Conservation (phyloP, 2,888 invertebrate species). For the Trachelus tabidus region DNA sequence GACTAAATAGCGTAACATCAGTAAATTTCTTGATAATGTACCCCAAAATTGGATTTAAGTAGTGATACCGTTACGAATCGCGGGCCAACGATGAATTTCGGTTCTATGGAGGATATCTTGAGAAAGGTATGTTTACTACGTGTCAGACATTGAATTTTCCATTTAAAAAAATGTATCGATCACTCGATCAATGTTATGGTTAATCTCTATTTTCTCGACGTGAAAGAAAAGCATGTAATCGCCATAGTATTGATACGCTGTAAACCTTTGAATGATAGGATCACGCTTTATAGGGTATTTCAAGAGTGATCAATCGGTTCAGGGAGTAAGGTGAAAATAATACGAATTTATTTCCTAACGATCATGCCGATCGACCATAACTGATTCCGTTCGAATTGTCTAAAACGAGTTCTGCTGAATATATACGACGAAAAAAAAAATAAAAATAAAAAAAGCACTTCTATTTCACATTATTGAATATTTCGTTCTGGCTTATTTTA, state of each 20-base stretch:
- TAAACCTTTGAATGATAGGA: neutral
- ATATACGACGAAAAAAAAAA: neutral
- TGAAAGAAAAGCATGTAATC: neutral
- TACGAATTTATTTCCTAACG: neutral
- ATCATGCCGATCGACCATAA: neutral
- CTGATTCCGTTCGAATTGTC: neutral
- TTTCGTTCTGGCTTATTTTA: neutral
- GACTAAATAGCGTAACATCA: neutral
- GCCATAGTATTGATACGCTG: neutral
- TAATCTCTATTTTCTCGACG: neutral
- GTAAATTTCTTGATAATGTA: neutral
- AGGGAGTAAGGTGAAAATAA: neutral
- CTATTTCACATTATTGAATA: neutral
- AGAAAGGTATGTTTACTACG: neutral
- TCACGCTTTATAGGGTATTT: neutral
- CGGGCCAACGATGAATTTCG: neutral
- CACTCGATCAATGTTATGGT: neutral
- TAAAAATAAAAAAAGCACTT: neutral
- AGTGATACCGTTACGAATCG: neutral
- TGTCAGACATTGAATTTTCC: neutral
- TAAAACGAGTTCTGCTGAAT: neutral
- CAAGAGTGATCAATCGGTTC: neutral
- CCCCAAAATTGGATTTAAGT: neutral
- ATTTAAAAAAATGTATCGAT: neutral
- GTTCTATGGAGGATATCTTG: neutral